A percentile compares a stretch with the other conserved stretches of the same genome.
These are phyloP conservation scores for Bos indicus DNA, from an alignment of 2,113 vertebrate genomes.

Conservation along the genomic window DNA sequence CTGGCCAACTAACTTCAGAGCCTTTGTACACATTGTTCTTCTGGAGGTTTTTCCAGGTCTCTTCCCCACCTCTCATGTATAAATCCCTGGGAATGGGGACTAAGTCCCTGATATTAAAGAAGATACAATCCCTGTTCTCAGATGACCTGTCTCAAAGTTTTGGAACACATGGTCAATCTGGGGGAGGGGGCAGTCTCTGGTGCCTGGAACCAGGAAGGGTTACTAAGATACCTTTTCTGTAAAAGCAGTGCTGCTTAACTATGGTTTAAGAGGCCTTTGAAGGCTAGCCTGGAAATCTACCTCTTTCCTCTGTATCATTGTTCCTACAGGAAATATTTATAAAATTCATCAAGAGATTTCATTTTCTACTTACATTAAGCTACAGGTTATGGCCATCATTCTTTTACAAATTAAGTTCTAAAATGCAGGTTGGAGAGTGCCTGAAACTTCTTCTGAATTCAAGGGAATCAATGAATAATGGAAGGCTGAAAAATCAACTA, in stretches of 20 bases:
- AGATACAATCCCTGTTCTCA: background rate
- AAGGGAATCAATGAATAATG: background rate
- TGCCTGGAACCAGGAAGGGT: background rate
- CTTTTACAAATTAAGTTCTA: slow-evolving; percentile 6
- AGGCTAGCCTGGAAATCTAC: background rate
- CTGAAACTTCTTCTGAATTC: background rate
- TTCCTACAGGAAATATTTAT: background rate
- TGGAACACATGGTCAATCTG: background rate
- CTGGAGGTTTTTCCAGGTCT: background rate
- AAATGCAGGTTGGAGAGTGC: background rate
- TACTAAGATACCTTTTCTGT: background rate
- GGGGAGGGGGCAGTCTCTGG: background rate
- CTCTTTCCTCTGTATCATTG: background rate
- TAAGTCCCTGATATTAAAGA: background rate
- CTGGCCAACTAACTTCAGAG: background rate
- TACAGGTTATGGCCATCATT: background rate
- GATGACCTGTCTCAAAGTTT: background rate
- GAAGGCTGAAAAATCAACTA: background rate
- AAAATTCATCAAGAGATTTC: background rate
- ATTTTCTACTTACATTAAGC: background rate
- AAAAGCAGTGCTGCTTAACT: background rate
- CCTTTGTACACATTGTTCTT: background rate
- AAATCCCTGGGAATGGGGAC: background rate
- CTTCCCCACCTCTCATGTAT: background rate
- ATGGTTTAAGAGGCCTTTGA: background rate